Conservation (phyloP, 2,888 invertebrate species). For the Thymelicus sylvestris region DNA sequence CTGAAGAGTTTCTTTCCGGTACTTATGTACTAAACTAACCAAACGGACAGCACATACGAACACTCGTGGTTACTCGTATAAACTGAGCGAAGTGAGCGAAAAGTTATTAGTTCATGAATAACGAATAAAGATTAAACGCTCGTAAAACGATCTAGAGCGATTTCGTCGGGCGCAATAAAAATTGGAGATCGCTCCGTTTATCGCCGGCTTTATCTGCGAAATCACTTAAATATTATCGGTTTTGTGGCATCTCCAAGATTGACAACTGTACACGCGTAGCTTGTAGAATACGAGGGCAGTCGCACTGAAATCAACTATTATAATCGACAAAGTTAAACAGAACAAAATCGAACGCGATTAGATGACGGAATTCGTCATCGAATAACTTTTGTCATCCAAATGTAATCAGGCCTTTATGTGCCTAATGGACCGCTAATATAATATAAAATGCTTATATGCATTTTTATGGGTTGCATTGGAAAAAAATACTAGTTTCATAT, state of each 20-base stretch:
- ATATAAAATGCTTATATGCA: too few species aligned
- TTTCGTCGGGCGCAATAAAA: slow-evolving; percentile 34
- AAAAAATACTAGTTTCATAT: too few species aligned
- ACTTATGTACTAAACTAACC: background rate
- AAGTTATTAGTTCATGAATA: slow-evolving; percentile 48
- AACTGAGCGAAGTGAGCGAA: slow-evolving; percentile 40
- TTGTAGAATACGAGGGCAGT: too few species aligned
- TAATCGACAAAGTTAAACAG: too few species aligned
- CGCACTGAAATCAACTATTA: too few species aligned
- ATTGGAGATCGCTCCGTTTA: slow-evolving; percentile 30
- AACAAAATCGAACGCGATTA: too few species aligned
- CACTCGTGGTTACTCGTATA: slow-evolving; percentile 2
- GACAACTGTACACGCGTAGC: background rate
- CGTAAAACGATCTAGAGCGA: slow-evolving; percentile 28
- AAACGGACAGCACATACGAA: slow-evolving; percentile 6
- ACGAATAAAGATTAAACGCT: slow-evolving; percentile 38
- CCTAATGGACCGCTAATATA: too few species aligned
- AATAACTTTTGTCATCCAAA: too few species aligned
- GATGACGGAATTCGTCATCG: too few species aligned
- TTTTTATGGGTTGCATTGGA: too few species aligned
- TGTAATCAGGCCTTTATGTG: too few species aligned
- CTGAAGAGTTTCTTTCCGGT: background rate
- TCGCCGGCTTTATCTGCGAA: slow-evolving; percentile 31
- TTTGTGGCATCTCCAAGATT: background rate
- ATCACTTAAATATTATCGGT: slow-evolving; percentile 28